A percentile compares a stretch with the other conserved stretches of the same genome.
These are phyloP conservation scores for Myotis planiceps DNA, from an alignment of 2,797 vertebrate genomes.

Conservation along the genomic window DNA sequence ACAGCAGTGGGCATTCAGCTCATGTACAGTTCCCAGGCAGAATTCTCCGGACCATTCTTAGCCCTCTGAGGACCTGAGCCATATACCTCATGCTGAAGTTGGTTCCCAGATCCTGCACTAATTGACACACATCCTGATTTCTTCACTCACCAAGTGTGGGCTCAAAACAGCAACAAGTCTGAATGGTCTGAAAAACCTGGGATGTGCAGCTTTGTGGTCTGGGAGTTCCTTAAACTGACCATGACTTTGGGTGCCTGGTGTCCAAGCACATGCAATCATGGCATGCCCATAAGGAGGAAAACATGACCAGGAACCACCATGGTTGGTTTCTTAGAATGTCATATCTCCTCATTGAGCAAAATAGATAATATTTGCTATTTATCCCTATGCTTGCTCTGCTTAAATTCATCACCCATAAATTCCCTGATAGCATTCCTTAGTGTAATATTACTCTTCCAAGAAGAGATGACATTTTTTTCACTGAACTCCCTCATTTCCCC, in stretches of 20 bases:
- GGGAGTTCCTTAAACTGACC: neutral
- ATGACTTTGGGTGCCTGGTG: neutral
- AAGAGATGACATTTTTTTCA: slow-evolving; percentile 46
- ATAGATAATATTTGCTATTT: neutral
- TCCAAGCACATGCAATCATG: neutral
- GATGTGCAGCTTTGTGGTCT: neutral
- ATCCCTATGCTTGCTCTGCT: neutral
- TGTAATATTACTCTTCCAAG: neutral
- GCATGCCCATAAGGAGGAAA: neutral
- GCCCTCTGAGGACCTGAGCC: neutral
- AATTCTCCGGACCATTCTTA: neutral
- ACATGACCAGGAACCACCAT: neutral
- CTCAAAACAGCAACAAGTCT: neutral
- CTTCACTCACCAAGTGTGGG: neutral
- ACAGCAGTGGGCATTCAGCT: neutral
- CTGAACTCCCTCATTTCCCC: neutral
- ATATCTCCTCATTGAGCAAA: neutral
- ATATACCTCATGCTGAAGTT: neutral
- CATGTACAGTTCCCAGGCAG: neutral
- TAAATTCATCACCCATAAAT: slow-evolving; percentile 12
- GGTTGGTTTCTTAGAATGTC: neutral
- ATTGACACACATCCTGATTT: neutral
- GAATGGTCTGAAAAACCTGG: neutral
- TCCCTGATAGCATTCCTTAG: neutral
- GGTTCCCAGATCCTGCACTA: neutral